Conservation (phyloP, 2,888 invertebrate species). For the Ophion ventricosus region DNA sequence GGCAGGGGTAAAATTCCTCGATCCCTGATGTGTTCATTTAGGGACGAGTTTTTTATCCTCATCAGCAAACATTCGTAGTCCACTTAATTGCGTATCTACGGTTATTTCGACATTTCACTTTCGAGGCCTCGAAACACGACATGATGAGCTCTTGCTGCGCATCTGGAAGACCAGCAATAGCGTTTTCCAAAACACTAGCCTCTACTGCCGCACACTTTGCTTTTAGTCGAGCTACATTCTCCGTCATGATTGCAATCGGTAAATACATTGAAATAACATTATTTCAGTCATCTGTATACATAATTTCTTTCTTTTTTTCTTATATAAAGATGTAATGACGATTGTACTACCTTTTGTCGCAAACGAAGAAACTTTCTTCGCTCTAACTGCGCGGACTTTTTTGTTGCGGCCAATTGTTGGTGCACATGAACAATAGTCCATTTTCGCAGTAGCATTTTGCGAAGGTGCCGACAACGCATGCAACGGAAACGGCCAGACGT, state of each 20-base stretch:
- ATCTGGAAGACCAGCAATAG: neutral
- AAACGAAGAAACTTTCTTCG: neutral
- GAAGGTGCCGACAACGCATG: conserved; percentile 6
- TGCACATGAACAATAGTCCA: neutral
- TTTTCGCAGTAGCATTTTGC: conserved; percentile 2
- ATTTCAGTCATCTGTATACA: neutral
- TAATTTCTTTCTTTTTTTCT: neutral
- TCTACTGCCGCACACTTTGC: neutral
- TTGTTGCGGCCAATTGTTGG: neutral
- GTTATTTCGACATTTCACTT: neutral
- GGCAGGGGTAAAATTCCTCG: conserved; percentile 18
- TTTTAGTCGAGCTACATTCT: neutral
- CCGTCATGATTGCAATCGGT: neutral
- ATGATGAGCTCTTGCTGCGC: neutral
- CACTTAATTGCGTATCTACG: neutral
- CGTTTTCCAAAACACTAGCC: neutral
- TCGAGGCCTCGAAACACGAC: conserved; percentile 9
- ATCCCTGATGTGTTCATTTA: conserved; percentile 23
- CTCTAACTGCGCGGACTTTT: neutral
- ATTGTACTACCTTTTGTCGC: conserved; percentile 2
- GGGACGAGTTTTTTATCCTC: conserved; percentile 15
- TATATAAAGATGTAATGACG: neutral
- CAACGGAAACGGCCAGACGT: neutral
- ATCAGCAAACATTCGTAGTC: conserved; percentile 28
- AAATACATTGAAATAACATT: conserved; percentile 5